Conservation (phyloP, 2,888 invertebrate species). For the Kryphioiulus occultus region DNA sequence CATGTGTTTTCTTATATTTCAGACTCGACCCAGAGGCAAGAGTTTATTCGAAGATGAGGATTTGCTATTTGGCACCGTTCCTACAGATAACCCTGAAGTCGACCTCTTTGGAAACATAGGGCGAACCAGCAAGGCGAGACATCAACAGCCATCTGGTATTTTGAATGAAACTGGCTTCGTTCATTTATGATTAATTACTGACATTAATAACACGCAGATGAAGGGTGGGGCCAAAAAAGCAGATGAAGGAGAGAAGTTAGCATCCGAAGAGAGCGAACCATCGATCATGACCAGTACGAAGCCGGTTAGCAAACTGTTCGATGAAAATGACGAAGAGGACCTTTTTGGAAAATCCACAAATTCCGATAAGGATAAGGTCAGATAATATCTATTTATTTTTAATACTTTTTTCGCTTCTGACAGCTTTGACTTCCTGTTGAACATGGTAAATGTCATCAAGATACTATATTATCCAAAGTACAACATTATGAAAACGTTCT, state of each 20-base stretch:
- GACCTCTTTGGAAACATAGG: slow-evolving; percentile 58
- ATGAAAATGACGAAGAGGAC: slow-evolving; percentile 18
- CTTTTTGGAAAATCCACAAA: slow-evolving; percentile 17
- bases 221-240: slow-evolving; percentile 20
- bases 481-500: not conserved
- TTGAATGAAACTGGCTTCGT: not conserved
- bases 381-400: no score
- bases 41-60: slow-evolving; percentile 60
- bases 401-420: no score
- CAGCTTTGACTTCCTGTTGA: not conserved
- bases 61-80: slow-evolving; percentile 57
- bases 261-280: slow-evolving; percentile 28
- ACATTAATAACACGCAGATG: slow-evolving; percentile 31
- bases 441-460: not conserved
- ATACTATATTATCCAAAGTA: not conserved
- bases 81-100: slow-evolving; percentile 57
- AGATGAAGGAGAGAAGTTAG: not conserved
- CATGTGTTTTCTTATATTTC: not conserved
- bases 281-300: slow-evolving; percentile 14
- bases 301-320: not conserved
- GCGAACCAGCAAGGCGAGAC: slow-evolving; percentile 11
- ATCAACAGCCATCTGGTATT: slow-evolving; percentile 27
- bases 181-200: slow-evolving; percentile 24
- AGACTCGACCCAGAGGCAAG: slow-evolving; percentile 52
- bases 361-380: slow-evolving; percentile 26